These are phyloP conservation scores for Ascaphus truei DNA, from an alignment of 2,113 vertebrate genomes.

Conservation along the genomic window DNA sequence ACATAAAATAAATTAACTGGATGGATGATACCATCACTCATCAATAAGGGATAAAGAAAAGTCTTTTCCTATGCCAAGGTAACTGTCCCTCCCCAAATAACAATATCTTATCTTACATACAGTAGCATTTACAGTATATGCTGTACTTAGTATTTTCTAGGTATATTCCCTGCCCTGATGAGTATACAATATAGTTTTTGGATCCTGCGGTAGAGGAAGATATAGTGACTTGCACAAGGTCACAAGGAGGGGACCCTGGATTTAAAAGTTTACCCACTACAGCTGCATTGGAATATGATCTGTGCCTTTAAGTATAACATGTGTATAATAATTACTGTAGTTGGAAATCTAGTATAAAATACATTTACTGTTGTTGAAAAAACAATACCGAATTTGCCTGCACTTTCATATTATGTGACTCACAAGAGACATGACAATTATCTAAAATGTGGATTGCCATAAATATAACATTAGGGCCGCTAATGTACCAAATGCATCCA, in stretches of 20 bases:
- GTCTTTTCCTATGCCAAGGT: slow-evolving; percentile 38
- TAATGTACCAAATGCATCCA: too few relatives aligned
- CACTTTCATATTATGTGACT: slow-evolving; percentile 1
- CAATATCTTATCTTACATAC: too few relatives aligned
- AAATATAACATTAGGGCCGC: slow-evolving; percentile 24
- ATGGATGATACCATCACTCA: slow-evolving; percentile 43
- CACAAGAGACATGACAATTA: slow-evolving; percentile 16
- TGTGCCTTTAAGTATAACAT: background rate
- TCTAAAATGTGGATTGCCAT: background rate
- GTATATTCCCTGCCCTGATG: background rate
- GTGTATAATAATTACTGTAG: background rate
- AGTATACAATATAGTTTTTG: background rate
- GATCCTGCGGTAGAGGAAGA: background rate
- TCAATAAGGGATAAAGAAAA: slow-evolving; percentile 49
- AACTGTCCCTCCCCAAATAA: too few relatives aligned
- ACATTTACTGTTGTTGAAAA: background rate
- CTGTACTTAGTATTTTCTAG: too few relatives aligned
- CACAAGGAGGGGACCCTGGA: background rate
- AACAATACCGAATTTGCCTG: background rate
- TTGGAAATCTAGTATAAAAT: background rate
- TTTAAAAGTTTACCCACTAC: background rate
- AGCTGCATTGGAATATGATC: background rate
- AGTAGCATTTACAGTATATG: background rate
- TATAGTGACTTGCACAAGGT: slow-evolving; percentile 2
- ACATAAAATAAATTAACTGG: slow-evolving; percentile 43